Evolutionary conservation across 2,888 invertebrate species (phyloP), one percentile per base, ranked within the genome.

Genomic region (Lasioglossum leucozonium): DNA sequence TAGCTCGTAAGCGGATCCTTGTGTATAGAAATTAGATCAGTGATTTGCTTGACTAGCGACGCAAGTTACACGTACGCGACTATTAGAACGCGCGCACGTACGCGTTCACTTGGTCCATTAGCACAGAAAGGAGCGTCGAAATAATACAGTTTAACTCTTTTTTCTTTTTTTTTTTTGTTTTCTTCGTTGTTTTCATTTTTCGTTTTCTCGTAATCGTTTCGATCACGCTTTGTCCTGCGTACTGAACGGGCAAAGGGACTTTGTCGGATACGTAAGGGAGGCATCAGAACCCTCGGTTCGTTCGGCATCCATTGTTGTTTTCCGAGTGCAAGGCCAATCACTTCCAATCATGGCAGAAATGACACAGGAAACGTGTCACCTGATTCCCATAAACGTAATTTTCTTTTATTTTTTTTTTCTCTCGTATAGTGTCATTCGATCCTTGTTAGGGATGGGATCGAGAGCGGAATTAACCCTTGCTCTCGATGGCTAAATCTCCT

Each of bases 301-400:
- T 42, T 65, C 51, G 30, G 47, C 55, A 30, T 69, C 51, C 47
- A 26, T 55, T 73, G 47, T 76, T 71, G 55, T 79, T 30, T 74
- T 71, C 71, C 40, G 71, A 81, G 71, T 78, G 73, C 37, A 77
- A 30, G 34, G 44, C 30, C 58, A 22, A 62, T 11, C 69, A 51
- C 37, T 72, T 34, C n/a, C 75, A 72, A 44, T 8, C 51, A 65
- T 26, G 37, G 37, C 69, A 73, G 58, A 44, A 47, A 87, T 73
- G 85, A 85, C 87, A 88, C 88, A 88, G 37, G 85, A 78, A 89
- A 82, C 88, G 85, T 90, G 89, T 85, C 82, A 67, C 78, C 77
- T 58, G 58, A 30, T 34, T 6, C 42, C 71, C 51, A 11, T 10
- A 47, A 30, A 55, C 44, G 44, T 72, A 16, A 65, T 79, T 73